Evolutionary conservation across 1,140 invertebrate genomes (phyloP), one percentile per base, ranked within the genome.

Genomic region (Conus betulinus): DNA sequence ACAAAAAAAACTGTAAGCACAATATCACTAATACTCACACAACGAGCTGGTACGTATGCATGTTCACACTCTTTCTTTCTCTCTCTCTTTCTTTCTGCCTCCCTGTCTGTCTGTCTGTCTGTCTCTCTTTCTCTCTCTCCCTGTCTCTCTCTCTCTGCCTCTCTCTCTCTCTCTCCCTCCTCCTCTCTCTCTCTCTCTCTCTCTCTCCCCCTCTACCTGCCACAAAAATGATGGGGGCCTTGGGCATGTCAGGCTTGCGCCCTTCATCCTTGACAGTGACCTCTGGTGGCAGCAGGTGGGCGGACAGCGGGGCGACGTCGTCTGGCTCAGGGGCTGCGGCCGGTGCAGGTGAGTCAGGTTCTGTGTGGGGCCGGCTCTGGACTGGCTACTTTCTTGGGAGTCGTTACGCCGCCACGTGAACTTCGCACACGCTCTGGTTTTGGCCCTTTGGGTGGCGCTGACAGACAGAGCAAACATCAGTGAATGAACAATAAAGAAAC

Each of bases 161-260:
- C 39, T 39, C 60, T 63, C 60, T 20, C 10, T 63, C 60, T 63
- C 60, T 63, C 60, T 4, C 60, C 60, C 10, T 0, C 1, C 60
- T 60, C 57, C 57, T 17, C 39, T 39, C 39, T 39, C 60, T 63
- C 60, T 20, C 10, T 63, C 60, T 63, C 60, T 63, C 60, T 4
- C 60, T 4, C 10, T 0, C 1, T 39, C 39, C 39, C 39, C 39
- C 39, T 39, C 39, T 39, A 93, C 93, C 93, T 88, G 91, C 92
- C 5, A 94, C 23, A 81, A 94, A 93, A 57, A 94, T 92, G 27
- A 94, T 91, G 3, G 93, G 93, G 67, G 89, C 90, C 55, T 90
- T 74, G 15, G 93, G 93, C 13, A 94, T 74, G 20, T 90, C 92
- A 27, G 88, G 84, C 88, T 92, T 93, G 52, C 93, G 87, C 51